These are phyloP conservation scores for Drosophila lutescens DNA, from an alignment of 2,888 invertebrate species.

Conservation along the genomic window DNA sequence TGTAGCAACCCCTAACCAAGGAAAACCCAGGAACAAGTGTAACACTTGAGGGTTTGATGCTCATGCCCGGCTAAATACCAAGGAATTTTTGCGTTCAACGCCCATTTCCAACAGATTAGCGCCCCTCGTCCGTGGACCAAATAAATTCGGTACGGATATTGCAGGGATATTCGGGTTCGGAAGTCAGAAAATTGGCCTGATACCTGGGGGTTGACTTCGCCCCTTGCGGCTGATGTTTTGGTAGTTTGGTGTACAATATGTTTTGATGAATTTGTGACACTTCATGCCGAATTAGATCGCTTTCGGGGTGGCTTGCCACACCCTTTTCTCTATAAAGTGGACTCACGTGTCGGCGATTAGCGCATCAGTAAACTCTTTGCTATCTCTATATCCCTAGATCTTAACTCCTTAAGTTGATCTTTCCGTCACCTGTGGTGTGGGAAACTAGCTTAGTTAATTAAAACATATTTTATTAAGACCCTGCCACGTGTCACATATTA, in stretches of 20 bases:
- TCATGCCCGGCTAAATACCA: constrained; percentile 64
- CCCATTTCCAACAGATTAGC: constrained; percentile 69
- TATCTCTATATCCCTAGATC: constrained; percentile 9
- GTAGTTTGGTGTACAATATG: constrained; percentile 60
- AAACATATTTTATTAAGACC: background rate
- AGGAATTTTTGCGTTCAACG: constrained; percentile 80
- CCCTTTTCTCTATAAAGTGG: constrained; percentile 61
- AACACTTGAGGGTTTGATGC: constrained; percentile 38
- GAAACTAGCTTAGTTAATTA: constrained; percentile 30
- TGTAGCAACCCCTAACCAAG: constrained; percentile 58
- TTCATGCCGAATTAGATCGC: constrained; percentile 77
- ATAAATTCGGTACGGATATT: constrained; percentile 60
- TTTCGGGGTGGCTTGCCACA: constrained; percentile 37
- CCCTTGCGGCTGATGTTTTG: constrained; percentile 56
- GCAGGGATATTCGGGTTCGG: constrained; percentile 23
- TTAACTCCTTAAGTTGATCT: constrained; percentile 2
- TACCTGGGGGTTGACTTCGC: constrained; percentile 36
- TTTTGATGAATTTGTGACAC: constrained; percentile 82
- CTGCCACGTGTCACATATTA: constrained; percentile 8
- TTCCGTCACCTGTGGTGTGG: constrained; percentile 66
- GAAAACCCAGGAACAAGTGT: constrained; percentile 59
- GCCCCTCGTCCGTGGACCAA: constrained; percentile 44
- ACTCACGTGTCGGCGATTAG: constrained; percentile 81
- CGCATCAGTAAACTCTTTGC: constrained; percentile 21
- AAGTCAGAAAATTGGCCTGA: constrained; percentile 2